Evolutionary conservation across 2,113 vertebrate genomes (phyloP).

Genomic region (Eclectus roratus): DNA sequence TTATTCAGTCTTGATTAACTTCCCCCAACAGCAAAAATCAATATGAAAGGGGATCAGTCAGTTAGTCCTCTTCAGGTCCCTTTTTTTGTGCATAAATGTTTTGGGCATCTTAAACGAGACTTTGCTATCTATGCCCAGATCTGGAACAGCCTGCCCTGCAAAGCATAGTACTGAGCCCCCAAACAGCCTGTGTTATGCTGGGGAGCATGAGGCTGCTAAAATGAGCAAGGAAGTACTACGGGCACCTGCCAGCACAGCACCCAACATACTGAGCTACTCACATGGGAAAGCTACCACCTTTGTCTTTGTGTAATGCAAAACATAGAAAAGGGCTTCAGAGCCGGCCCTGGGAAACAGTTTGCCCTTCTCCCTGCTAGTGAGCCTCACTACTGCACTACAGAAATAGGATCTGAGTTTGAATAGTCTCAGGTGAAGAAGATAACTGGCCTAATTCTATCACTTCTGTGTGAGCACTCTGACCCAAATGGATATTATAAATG

Average conservation of each 20-base stretch:
- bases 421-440: neutral
- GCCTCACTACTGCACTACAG: neutral
- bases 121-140: neutral
- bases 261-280: accelerated
- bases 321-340: neutral
- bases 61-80: neutral
- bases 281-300: neutral
- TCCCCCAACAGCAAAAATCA: neutral
- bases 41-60: neutral
- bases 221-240: neutral
- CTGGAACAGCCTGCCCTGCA: neutral
- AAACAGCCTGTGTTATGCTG: neutral
- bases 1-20: neutral
- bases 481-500: neutral
- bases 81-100: neutral
- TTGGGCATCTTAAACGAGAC: neutral
- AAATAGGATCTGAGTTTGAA: neutral
- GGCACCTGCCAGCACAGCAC: accelerated
- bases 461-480: neutral
- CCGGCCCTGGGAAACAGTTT: neutral
- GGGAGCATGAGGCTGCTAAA: neutral
- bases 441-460: neutral
- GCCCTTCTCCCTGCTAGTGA: neutral
- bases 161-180: accelerated
- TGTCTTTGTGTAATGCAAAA: neutral